Base-by-base conservation (phyloP, 2,888 invertebrate genomes). In the Lydus trimaculatus region DNA sequence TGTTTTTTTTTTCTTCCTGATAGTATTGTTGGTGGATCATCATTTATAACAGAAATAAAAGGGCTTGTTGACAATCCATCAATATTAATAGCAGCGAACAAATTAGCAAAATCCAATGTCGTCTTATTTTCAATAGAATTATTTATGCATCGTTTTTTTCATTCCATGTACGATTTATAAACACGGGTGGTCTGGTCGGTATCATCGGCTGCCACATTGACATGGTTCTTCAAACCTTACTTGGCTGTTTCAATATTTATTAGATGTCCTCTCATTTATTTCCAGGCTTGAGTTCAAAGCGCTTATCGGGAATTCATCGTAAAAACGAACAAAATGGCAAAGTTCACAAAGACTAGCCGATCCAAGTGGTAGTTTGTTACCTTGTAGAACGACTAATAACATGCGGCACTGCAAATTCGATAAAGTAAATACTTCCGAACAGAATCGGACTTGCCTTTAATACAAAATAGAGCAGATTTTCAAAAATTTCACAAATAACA, bases 151-250 rank as follows among this genome's bases (percentile, higher is more conserved):
- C 39, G 61, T 31, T 74, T 74, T 39, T 76, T 74, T 76, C 72
- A 70, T 68, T 70, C 65, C 69, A 63, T 67, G 59, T 65, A 76
- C 75, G 77, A 78, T 78, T 78, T 75, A 71, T 73, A 72, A 71
- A 70, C 77, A 78, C 80, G 82, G 83, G 83, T 84, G 84, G 84
- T 83, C 84, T 73, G 67, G 69, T 69, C 75, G 71, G 65, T 74
- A 73, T 72, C 77, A 73, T 63, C 72, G 73, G 78, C 77, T 81
- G 82, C 81, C 82, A 83, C 79, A 76, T 78, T 82, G 83, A 84
- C 83, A 82, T 83, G 82, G 80, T 82, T 81, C 82, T 82, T 83
- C 82, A 80, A 77, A 77, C 83, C 82, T 82, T 81, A 82, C 81
- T 80, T 78, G 82, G 81, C 75, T 70, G 73, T 76, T 79, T 80